Conservation (phyloP, 2,888 invertebrate genomes). For the Ethmia dodecea region DNA sequence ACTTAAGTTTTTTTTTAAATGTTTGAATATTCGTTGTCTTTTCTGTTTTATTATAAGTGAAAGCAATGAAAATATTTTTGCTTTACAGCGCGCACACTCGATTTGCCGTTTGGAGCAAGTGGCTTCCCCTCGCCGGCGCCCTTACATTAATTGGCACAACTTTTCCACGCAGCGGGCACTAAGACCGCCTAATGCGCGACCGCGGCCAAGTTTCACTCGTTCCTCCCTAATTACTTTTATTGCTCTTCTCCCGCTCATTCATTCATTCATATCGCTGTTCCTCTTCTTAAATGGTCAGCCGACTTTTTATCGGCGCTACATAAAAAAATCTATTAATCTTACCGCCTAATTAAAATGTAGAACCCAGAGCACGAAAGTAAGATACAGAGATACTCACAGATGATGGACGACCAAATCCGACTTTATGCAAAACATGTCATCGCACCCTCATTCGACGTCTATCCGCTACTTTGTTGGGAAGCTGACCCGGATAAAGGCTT, state of each 20-base stretch:
- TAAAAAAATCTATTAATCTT: too few species aligned
- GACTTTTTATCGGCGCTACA: slow-evolving; percentile 16
- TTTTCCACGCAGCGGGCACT: slow-evolving; percentile 50
- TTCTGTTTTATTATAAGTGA: too few species aligned
- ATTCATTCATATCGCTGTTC: slow-evolving; percentile 47
- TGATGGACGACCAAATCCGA: too few species aligned
- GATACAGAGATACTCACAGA: too few species aligned
- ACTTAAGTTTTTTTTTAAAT: too few species aligned
- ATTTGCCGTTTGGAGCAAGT: too few species aligned
- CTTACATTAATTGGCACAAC: slow-evolving; percentile 51
- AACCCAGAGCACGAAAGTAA: too few species aligned
- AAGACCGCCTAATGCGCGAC: slow-evolving; percentile 50
- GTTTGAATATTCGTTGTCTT: too few species aligned
- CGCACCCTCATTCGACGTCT: slow-evolving; percentile 34
- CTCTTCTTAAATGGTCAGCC: slow-evolving; percentile 23
- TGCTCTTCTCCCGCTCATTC: slow-evolving; percentile 49
- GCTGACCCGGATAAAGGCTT: slow-evolving; percentile 66
- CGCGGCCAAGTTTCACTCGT: slow-evolving; percentile 52
- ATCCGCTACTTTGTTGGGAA: slow-evolving; percentile 49
- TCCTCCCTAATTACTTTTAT: slow-evolving; percentile 57
- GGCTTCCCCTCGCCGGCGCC: too few species aligned
- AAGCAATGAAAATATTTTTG: background rate
- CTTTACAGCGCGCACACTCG: background rate
- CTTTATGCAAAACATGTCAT: slow-evolving; percentile 48
- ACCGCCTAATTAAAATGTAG: too few species aligned